Evolutionary conservation across 2,797 vertebrate genomes (phyloP).

Genomic region (Bradypodion ventrale): DNA sequence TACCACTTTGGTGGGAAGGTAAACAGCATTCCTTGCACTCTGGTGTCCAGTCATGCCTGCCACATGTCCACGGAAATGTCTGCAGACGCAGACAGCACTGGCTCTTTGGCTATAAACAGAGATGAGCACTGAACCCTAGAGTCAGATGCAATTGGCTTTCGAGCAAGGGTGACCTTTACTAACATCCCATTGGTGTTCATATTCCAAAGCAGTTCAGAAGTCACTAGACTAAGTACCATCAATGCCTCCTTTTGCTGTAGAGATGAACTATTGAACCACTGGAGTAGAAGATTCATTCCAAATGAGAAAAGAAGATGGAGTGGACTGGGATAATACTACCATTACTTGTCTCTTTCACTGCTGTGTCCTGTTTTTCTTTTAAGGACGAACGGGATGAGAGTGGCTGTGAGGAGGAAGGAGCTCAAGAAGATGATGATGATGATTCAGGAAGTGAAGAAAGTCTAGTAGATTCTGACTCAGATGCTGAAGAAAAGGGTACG

Average conservation of each 20-base stretch:
- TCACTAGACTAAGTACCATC: background rate
- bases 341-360: background rate
- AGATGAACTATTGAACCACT: background rate
- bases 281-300: background rate
- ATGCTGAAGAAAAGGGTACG: slow-evolving; percentile 93
- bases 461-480: slow-evolving; percentile 92
- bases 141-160: too few relatives aligned
- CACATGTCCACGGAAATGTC: too few relatives aligned
- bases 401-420: slow-evolving; percentile 91
- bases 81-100: too few relatives aligned
- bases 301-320: background rate
- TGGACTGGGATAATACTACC: background rate
- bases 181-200: background rate
- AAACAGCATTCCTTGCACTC: too few relatives aligned
- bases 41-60: too few relatives aligned
- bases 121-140: too few relatives aligned
- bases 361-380: slow-evolving; percentile 21
- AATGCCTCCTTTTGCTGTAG: background rate
- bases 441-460: slow-evolving; percentile 93
- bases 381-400: slow-evolving; percentile 88
- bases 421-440: slow-evolving; percentile 86
- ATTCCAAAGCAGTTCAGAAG: background rate
- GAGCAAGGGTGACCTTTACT: too few relatives aligned
- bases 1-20: too few relatives aligned
- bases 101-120: too few relatives aligned